Evolutionary conservation across 2,797 vertebrate species (phyloP).

Genomic region (Poecilia gillii): DNA sequence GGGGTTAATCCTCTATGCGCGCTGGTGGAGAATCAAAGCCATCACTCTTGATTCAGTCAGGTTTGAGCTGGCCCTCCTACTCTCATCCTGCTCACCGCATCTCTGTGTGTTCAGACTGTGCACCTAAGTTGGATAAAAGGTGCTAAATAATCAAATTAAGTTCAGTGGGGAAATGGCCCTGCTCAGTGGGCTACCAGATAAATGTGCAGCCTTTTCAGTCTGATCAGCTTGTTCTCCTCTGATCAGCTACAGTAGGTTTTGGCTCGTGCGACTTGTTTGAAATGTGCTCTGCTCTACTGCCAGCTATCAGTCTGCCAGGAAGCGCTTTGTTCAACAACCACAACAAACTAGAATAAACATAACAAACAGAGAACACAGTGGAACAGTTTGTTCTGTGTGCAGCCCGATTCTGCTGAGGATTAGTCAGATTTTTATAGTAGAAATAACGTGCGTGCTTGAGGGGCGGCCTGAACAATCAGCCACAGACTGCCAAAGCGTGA

Average conservation of each 20-base stretch:
- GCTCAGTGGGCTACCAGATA: slow-evolving; percentile 2
- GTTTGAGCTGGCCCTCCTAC: neutral
- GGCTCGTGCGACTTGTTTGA: slow-evolving; percentile 33
- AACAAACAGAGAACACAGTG: slow-evolving; percentile 1
- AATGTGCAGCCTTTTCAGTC: slow-evolving; percentile 4
- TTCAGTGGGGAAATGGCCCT: neutral
- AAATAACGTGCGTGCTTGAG: slow-evolving; percentile 6
- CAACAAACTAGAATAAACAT: slow-evolving; percentile 1
- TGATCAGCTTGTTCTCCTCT: slow-evolving; percentile 26
- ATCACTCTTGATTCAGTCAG: neutral
- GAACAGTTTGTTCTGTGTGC: slow-evolving; percentile 12
- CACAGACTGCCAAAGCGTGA: neutral
- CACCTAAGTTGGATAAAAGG: neutral
- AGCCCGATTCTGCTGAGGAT: slow-evolving; percentile 9
- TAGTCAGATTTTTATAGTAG: slow-evolving; percentile 19
- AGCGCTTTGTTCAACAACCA: slow-evolving; percentile 11
- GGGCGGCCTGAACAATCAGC: neutral
- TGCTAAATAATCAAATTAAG: neutral
- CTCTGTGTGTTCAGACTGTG: neutral
- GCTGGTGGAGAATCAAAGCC: neutral
- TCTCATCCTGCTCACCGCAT: neutral
- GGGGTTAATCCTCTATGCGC: neutral
- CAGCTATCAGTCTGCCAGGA: slow-evolving; percentile 31
- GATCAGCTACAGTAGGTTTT: slow-evolving; percentile 33
- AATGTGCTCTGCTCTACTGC: slow-evolving; percentile 11